Evolutionary conservation across 2,113 vertebrate genomes (phyloP).

Genomic region (Euleptes europaea): DNA sequence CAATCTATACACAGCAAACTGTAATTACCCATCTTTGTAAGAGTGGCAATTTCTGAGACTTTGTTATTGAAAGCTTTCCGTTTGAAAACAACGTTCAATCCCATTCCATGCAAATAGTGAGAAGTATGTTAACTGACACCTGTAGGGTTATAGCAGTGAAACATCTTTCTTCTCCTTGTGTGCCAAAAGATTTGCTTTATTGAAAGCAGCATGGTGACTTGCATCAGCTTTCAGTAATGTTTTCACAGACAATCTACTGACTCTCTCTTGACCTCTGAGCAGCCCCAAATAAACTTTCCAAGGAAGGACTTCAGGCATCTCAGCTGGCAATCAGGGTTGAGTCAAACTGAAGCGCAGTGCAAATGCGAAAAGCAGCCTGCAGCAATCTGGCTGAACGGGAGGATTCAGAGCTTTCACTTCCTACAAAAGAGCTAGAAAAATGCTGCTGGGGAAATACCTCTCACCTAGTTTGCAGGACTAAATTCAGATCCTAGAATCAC

Average conservation of each 20-base stretch:
- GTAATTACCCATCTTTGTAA: not conserved
- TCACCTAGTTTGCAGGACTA: not conserved
- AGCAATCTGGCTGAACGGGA: not conserved
- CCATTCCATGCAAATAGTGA: not conserved
- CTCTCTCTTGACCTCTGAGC: not conserved
- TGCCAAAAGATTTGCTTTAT: not conserved
- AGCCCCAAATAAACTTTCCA: not conserved
- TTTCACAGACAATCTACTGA: not conserved
- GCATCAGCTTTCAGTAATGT: not conserved
- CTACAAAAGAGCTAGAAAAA: not conserved
- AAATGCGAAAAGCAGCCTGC: not conserved
- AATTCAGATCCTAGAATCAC: not conserved
- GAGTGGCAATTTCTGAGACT: not conserved
- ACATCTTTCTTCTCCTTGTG: not conserved
- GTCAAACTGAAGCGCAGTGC: not conserved
- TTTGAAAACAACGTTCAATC: not conserved
- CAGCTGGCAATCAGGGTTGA: not conserved
- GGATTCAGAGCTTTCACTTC: not conserved
- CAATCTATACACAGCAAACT: not conserved
- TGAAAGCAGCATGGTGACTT: not conserved
- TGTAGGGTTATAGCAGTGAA: not conserved
- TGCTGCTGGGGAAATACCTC: conserved; percentile 1
- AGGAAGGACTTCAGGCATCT: not conserved
- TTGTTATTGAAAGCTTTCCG: not conserved
- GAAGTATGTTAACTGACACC: not conserved